Base-by-base conservation (phyloP, 2,888 invertebrate genomes). In the Cheilosia grossa region DNA sequence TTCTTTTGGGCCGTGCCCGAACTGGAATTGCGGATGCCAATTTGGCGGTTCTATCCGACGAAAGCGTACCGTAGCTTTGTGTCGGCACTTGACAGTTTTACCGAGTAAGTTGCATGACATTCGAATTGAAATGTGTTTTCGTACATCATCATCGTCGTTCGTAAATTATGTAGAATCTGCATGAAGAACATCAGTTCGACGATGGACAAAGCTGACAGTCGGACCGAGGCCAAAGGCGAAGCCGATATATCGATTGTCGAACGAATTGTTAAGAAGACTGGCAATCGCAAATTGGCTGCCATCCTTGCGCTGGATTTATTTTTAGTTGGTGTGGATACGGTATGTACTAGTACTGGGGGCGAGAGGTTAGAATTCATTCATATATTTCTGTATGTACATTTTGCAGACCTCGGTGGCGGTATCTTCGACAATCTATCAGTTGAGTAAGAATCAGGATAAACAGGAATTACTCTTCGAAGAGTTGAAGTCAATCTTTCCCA, bases 241-340 rank as follows among this genome's bases (percentile, higher is more conserved):
- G 92, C 93, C 47, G 91, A 93, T 79, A 92, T 93, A 69, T 94
- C 94, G 10, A 93, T 94, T 77, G 93, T 94, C 37, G 93, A 94
- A 89, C 91, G 93, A 78, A 94, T 94, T 87, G 91, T 94, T 44
- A 89, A 92, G 66, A 93, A 93, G 90, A 94, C 93, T 27, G 92
- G 93, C 64, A 93, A 94, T 90, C 93, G 93, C 40, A 94, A 93
- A 90, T 89, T 94, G 73, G 95, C 96, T 13, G 94, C 95, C 7
- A 95, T 96, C 80, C 92, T 97, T 86, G 95, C 96, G 6, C 90
- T 97, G 78, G 97, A 97, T 90, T 92, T 97, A 87, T 93, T 97
- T 87, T 92, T 96, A 19, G 97, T 97, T 82, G 97, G 97, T 13
- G 95, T 97, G 1, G 96, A 96, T 89, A 97, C 97, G 87, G 95